Conservation (phyloP, 2,113 vertebrate species). For the Caracal caracal region DNA sequence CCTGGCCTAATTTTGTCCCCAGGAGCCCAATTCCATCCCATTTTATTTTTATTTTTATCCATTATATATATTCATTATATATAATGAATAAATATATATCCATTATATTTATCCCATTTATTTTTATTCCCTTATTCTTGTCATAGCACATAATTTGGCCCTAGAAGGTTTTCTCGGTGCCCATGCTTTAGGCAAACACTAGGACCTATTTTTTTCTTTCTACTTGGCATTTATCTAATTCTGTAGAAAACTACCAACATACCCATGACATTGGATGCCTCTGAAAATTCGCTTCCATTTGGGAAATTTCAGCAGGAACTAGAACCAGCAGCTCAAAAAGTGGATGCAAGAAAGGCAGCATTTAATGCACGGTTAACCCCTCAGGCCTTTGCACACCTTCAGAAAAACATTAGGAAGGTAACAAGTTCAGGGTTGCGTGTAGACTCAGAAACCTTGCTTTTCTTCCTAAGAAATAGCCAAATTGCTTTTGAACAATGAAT, state of each 20-base stretch:
- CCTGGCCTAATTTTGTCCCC: neutral
- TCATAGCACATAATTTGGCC: neutral
- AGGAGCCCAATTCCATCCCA: neutral
- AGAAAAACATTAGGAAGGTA: neutral
- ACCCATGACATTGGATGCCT: neutral
- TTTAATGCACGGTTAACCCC: neutral
- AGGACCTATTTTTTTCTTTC: neutral
- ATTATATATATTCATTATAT: too few species aligned
- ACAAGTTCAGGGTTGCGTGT: neutral
- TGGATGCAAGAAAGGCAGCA: neutral
- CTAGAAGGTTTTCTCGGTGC: neutral
- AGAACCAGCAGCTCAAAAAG: neutral
- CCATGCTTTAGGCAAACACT: neutral
- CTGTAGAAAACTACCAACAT: neutral
- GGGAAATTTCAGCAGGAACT: neutral
- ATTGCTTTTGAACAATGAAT: neutral
- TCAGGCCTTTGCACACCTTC: neutral
- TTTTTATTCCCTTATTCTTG: neutral
- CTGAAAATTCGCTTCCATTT: neutral
- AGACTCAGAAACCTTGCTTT: neutral
- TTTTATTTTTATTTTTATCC: neutral
- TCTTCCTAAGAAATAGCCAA: slow-evolving; percentile 4
- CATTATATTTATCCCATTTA: neutral
- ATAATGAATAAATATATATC: too few species aligned
- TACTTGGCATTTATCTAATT: neutral